Evolutionary conservation across 2,888 invertebrate species (phyloP).

Genomic region (Myopa tessellatipennis): DNA sequence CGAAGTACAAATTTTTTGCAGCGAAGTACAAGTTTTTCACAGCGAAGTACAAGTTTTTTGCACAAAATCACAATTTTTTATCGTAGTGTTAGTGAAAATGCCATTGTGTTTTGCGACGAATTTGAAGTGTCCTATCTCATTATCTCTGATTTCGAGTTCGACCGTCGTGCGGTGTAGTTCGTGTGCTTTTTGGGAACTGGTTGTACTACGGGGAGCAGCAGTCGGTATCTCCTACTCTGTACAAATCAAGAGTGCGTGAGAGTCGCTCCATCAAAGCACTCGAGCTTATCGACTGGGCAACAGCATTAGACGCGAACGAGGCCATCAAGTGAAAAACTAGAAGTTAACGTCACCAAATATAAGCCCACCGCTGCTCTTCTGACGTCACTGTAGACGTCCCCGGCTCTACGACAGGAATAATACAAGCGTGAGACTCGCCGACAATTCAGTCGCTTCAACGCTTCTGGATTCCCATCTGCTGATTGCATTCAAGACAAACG

Average conservation of each 20-base stretch:
- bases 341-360: slow-evolving; percentile 22
- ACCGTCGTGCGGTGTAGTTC: slow-evolving; percentile 33
- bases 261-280: neutral
- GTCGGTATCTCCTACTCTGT: slow-evolving; percentile 13
- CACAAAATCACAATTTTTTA: no score
- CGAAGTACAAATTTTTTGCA: no score
- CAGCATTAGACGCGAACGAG: slow-evolving; percentile 6
- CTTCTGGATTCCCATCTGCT: slow-evolving; percentile 1
- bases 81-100: no score
- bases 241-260: slow-evolving; percentile 11
- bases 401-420: slow-evolving; percentile 21
- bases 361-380: slow-evolving; percentile 14
- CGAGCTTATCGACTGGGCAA: neutral
- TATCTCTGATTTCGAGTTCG: slow-evolving; percentile 23
- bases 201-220: neutral
- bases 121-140: no score
- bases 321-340: slow-evolving; percentile 19
- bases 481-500: slow-evolving; percentile 22
- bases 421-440: neutral
- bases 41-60: no score
- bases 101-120: no score
- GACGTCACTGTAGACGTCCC: slow-evolving; percentile 42
- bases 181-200: slow-evolving; percentile 10
- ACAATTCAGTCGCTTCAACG: slow-evolving; percentile 4
- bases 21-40: no score